Evolutionary conservation across 2,888 invertebrate genomes (phyloP).

Genomic region (Palloptera scutellata): DNA sequence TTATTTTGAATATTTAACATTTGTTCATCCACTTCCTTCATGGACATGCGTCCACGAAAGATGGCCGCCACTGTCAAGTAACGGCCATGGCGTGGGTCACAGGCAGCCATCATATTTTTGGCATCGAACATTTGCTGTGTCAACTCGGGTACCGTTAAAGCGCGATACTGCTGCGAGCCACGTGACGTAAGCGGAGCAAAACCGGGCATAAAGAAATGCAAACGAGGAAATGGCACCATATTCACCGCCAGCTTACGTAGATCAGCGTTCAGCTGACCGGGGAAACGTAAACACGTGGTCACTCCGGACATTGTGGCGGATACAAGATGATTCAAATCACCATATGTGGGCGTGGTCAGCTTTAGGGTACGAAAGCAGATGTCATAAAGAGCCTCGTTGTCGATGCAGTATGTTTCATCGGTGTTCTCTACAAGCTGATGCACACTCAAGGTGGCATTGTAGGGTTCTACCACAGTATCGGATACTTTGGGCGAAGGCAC

Average conservation of each 20-base stretch:
- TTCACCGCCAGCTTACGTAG: constrained; percentile 91
- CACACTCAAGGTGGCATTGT: constrained; percentile 88
- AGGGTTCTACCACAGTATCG: constrained; percentile 76
- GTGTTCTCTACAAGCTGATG: constrained; percentile 91
- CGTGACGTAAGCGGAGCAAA: constrained; percentile 93
- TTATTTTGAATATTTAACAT: constrained; percentile 97
- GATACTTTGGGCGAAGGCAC: constrained; percentile 84
- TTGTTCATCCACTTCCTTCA: constrained; percentile 91
- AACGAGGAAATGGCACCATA: constrained; percentile 97
- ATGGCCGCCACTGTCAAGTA: constrained; percentile 92
- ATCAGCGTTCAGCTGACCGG: constrained; percentile 93
- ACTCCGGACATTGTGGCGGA: constrained; percentile 88
- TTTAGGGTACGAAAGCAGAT: constrained; percentile 92
- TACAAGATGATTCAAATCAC: constrained; percentile 91
- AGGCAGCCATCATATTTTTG: constrained; percentile 97
- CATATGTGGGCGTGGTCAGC: constrained; percentile 88
- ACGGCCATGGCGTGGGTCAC: constrained; percentile 90
- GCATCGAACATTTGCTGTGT: constrained; percentile 94
- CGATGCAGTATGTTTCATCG: constrained; percentile 90
- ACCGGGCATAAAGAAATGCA: constrained; percentile 96
- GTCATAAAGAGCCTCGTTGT: constrained; percentile 92
- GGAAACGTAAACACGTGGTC: constrained; percentile 87
- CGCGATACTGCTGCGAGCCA: constrained; percentile 89
- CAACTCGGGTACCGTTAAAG: constrained; percentile 89
- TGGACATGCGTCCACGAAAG: constrained; percentile 91